phyloP scores from a whole-genome alignment of 2,888 invertebrate genomes.

The Mechanitis mazaeus region DNA sequence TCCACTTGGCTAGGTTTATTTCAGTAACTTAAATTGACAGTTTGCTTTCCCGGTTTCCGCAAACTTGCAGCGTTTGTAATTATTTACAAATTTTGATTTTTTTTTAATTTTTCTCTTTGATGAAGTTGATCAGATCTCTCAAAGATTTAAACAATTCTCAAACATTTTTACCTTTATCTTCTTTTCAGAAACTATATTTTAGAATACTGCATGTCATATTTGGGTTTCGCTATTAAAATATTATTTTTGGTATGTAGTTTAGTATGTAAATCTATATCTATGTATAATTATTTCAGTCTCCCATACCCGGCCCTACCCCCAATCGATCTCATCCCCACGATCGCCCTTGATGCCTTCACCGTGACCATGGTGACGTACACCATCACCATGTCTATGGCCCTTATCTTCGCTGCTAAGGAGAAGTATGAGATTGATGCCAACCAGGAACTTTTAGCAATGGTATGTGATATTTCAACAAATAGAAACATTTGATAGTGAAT shows the following conservation, averaged over 20 bases:
- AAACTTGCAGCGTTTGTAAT: no score
- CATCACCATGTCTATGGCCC: slow-evolving; percentile 87
- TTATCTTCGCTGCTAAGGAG: slow-evolving; percentile 85
- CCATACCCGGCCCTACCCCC: slow-evolving; percentile 80
- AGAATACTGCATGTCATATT: no score
- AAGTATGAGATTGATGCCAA: slow-evolving; percentile 86
- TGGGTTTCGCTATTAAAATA: no score
- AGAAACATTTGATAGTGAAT: not conserved
- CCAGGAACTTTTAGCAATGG: slow-evolving; percentile 85
- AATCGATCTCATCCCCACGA: slow-evolving; percentile 74
- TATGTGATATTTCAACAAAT: slow-evolving; percentile 43
- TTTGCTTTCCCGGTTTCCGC: no score
- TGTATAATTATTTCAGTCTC: slow-evolving; percentile 65
- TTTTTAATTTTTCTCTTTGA: no score
- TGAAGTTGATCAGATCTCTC: no score
- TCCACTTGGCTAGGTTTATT: no score
- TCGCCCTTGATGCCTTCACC: slow-evolving; percentile 80
- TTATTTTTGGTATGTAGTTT: not conserved
- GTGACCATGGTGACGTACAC: slow-evolving; percentile 88
- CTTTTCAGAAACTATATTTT: no score
- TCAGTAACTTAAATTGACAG: no score
- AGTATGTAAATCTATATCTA: not conserved
- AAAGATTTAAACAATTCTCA: no score
- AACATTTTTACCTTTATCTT: no score
- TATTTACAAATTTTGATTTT: no score